Evolutionary conservation across 1,140 invertebrate species (phyloP).

Genomic region (Drosophila repleta): DNA sequence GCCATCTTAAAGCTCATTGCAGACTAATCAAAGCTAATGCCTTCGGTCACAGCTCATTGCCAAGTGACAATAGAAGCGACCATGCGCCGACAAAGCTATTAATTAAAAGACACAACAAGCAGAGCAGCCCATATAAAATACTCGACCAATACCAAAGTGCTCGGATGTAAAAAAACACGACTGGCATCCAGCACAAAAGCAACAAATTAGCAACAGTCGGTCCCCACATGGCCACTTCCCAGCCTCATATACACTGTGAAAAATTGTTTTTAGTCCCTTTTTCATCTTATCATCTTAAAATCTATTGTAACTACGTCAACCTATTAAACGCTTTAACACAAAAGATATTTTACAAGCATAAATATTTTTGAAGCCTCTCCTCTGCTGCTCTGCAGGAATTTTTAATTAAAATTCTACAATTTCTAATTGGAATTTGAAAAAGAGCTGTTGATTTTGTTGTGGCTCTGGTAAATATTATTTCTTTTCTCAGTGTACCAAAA

Average conservation of each 20-base stretch:
- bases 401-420: too few relatives aligned
- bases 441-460: neutral
- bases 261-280: neutral
- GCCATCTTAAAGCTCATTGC: conserved; percentile 15
- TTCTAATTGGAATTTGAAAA: neutral
- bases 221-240: conserved; percentile 7
- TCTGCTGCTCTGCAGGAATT: too few relatives aligned
- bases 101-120: conserved; percentile 63
- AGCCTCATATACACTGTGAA: conserved; percentile 5
- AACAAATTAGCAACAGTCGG: conserved; percentile 73
- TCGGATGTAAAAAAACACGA: conserved; percentile 36
- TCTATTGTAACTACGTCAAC: too few relatives aligned
- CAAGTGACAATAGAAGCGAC: conserved; percentile 59
- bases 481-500: neutral
- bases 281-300: too few relatives aligned
- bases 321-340: too few relatives aligned
- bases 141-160: conserved; percentile 36
- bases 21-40: conserved; percentile 62
- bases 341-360: too few relatives aligned
- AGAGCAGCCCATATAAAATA: conserved; percentile 28
- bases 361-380: neutral
- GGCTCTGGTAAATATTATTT: neutral
- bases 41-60: conserved; percentile 59
- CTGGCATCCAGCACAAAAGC: conserved; percentile 44
- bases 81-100: conserved; percentile 57